Percentiles rank a stretch among this genome's conserved stretches.
Evolutionary conservation across 2,797 vertebrate genomes (phyloP).

Genomic region (Siniperca scherzeri): DNA sequence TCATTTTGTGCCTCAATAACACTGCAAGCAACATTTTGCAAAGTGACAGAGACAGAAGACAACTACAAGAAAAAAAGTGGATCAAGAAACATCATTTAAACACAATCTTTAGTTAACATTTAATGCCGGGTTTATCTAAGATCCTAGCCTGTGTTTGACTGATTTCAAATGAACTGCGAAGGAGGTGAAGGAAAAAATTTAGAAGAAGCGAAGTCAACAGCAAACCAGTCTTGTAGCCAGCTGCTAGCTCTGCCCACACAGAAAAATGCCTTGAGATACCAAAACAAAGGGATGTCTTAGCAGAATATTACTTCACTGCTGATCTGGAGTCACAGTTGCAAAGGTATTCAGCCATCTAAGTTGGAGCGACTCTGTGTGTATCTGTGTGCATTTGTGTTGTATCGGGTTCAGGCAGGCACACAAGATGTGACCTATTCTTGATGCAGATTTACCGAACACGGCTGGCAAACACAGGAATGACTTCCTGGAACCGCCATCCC

Average conservation of each 20-base stretch:
- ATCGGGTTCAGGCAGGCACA: conserved; percentile 42
- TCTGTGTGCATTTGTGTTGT: conserved; percentile 29
- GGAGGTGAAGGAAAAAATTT: conserved; percentile 26
- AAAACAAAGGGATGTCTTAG: conserved; percentile 55
- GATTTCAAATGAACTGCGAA: conserved; percentile 5
- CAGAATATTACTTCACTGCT: conserved; percentile 60
- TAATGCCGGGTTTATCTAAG: neutral
- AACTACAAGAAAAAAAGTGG: neutral
- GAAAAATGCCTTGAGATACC: conserved; percentile 39
- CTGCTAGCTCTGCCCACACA: conserved; percentile 34
- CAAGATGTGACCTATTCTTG: conserved; percentile 64
- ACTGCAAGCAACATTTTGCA: conserved; percentile 1
- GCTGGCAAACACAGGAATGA: conserved; percentile 65
- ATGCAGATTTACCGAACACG: conserved; percentile 71
- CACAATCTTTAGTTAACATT: neutral
- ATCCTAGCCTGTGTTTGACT: neutral
- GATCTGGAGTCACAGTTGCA: conserved; percentile 45
- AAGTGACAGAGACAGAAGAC: neutral
- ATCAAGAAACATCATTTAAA: neutral
- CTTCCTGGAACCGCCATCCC: conserved; percentile 75
- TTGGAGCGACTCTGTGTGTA: neutral
- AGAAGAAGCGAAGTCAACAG: conserved; percentile 16
- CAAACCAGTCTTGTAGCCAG: conserved; percentile 20
- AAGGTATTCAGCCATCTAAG: conserved; percentile 33
- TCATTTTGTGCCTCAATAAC: neutral